Conservation (phyloP, 2,888 invertebrate species). For the Xanthorhoe spadicearia region DNA sequence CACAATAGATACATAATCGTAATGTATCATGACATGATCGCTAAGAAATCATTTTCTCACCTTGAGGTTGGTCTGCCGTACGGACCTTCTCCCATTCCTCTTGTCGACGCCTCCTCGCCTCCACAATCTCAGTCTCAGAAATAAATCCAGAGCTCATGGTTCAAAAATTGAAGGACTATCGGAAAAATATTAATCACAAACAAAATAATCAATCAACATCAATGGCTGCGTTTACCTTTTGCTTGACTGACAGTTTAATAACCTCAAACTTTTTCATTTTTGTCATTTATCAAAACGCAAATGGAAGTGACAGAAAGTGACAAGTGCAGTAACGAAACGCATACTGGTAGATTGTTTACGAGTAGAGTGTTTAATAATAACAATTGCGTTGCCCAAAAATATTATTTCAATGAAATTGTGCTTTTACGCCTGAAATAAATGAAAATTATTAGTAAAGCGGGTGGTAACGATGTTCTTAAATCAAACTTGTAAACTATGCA, state of each 20-base stretch:
- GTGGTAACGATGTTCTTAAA: too few species aligned
- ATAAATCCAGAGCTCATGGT: constrained; percentile 96
- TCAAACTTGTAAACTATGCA: background rate
- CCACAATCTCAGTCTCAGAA: constrained; percentile 93
- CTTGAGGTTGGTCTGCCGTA: constrained; percentile 94
- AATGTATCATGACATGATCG: constrained; percentile 16
- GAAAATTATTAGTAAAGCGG: too few species aligned
- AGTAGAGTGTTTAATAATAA: background rate
- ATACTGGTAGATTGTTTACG: background rate
- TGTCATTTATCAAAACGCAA: background rate
- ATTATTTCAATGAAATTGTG: background rate
- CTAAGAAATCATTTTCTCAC: constrained; percentile 76
- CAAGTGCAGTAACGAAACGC: background rate
- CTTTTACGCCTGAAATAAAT: background rate
- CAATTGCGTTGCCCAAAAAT: background rate
- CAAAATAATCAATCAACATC: constrained; percentile 10
- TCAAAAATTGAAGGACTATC: constrained; percentile 14
- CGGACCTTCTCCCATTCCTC: constrained; percentile 99
- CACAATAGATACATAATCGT: background rate
- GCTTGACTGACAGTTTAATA: constrained; percentile 19
- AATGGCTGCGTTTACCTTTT: constrained; percentile 7
- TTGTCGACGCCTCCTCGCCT: constrained; percentile 91
- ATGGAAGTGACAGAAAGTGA: background rate
- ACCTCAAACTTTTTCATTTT: constrained; percentile 22
- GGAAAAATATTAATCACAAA: constrained; percentile 23